Evolutionary conservation across 2,888 invertebrate species (phyloP).

Genomic region (Reticulitermes lucifugus): DNA sequence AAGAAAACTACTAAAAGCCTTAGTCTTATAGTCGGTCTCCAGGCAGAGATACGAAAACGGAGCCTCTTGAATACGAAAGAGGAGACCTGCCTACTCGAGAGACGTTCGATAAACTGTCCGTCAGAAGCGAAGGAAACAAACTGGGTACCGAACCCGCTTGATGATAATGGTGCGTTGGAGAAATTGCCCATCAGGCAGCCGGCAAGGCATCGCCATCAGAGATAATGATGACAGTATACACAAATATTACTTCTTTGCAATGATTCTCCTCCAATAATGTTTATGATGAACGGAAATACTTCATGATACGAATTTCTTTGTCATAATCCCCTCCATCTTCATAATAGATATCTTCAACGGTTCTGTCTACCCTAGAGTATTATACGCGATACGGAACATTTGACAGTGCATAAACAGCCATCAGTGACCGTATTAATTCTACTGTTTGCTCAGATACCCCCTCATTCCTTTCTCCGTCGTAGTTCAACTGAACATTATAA

Average conservation of each 20-base stretch:
- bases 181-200: neutral
- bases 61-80: too few relatives aligned
- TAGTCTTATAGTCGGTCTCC: too few relatives aligned
- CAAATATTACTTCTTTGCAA: neutral
- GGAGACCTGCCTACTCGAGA: too few relatives aligned
- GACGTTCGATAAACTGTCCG: too few relatives aligned
- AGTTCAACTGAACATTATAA: too few relatives aligned
- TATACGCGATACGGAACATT: slow-evolving; percentile 35
- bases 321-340: slow-evolving; percentile 16
- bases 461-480: neutral
- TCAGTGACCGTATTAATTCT: neutral
- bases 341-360: neutral
- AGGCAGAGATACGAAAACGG: too few relatives aligned
- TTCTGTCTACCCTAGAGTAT: neutral
- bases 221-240: neutral
- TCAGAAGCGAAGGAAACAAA: too few relatives aligned
- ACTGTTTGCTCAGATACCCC: neutral
- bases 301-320: slow-evolving; percentile 18
- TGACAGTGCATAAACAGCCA: slow-evolving; percentile 35
- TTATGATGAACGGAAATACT: neutral
- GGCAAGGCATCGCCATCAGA: neutral
- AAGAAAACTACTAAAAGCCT: too few relatives aligned
- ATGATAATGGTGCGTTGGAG: too few relatives aligned
- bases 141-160: too few relatives aligned
- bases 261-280: neutral